phyloP scores from a whole-genome alignment of 2,113 vertebrate genomes.

The Shinisaurus crocodilurus region DNA sequence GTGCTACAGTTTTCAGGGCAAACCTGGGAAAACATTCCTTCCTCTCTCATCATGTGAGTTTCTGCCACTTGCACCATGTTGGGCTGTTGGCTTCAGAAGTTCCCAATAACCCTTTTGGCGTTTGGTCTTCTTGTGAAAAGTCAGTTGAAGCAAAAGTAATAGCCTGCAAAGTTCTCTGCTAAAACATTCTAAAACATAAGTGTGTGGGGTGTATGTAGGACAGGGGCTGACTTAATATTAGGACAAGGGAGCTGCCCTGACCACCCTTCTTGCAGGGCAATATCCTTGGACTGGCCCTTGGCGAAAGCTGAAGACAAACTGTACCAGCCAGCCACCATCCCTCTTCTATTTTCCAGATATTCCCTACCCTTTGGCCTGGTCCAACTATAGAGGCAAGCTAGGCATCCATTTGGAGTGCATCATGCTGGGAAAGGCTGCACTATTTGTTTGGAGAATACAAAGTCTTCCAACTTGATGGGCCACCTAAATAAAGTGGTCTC shows the following conservation, averaged over 20 bases:
- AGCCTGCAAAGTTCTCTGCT: neutral
- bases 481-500: neutral
- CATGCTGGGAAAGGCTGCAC: neutral
- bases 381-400: neutral
- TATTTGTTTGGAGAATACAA: too few relatives aligned
- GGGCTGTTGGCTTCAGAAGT: neutral
- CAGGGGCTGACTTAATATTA: neutral
- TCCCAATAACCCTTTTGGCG: neutral
- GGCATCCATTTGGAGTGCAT: neutral
- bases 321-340: neutral
- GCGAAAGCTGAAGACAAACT: neutral
- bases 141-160: neutral
- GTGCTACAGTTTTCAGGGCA: neutral
- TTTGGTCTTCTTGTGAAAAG: neutral
- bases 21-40: neutral
- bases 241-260: neutral
- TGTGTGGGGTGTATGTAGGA: neutral
- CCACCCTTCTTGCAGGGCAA: too few relatives aligned
- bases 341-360: neutral
- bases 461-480: neutral
- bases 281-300: neutral
- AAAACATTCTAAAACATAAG: neutral
- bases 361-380: neutral
- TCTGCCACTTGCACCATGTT: neutral
- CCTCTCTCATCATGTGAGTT: neutral